phyloP scores from a whole-genome alignment of 2,797 vertebrate species.

The Xerus rutilus region DNA sequence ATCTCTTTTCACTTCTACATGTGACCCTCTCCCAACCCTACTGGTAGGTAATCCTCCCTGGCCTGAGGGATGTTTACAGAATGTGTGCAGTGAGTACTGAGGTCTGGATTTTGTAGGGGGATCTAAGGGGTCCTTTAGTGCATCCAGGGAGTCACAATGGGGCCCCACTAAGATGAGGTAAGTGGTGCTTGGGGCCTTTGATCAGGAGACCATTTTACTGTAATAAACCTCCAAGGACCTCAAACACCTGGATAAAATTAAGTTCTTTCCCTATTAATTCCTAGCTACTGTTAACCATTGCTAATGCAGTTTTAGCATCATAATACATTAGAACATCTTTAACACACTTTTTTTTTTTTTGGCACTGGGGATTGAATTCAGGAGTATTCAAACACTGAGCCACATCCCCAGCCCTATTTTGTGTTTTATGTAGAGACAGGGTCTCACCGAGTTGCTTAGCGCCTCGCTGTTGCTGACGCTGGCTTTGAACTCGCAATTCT shows the following conservation, averaged over 20 bases:
- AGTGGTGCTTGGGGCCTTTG: neutral
- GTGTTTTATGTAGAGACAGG: too few species aligned
- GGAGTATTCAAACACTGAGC: too few species aligned
- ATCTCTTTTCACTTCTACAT: neutral
- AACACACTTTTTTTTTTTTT: neutral
- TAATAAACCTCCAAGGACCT: neutral
- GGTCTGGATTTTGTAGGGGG: neutral
- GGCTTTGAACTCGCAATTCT: too few species aligned
- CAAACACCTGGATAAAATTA: neutral
- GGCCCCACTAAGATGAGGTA: neutral
- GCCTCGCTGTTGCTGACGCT: too few species aligned
- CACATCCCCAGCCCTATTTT: too few species aligned
- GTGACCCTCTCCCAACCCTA: neutral
- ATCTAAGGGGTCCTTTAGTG: too few species aligned
- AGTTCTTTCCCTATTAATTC: neutral
- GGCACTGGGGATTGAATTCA: too few species aligned
- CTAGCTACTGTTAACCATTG: neutral
- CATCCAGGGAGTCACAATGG: neutral
- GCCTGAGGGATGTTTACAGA: neutral
- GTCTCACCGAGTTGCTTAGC: too few species aligned
- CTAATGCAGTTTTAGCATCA: neutral
- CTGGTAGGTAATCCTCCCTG: neutral
- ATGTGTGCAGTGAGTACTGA: neutral
- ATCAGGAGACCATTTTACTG: too few species aligned
- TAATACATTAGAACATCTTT: neutral